Evolutionary conservation across 2,888 invertebrate species (phyloP), one percentile per base, ranked within the genome.

Genomic region (Endomychus coccineus): DNA sequence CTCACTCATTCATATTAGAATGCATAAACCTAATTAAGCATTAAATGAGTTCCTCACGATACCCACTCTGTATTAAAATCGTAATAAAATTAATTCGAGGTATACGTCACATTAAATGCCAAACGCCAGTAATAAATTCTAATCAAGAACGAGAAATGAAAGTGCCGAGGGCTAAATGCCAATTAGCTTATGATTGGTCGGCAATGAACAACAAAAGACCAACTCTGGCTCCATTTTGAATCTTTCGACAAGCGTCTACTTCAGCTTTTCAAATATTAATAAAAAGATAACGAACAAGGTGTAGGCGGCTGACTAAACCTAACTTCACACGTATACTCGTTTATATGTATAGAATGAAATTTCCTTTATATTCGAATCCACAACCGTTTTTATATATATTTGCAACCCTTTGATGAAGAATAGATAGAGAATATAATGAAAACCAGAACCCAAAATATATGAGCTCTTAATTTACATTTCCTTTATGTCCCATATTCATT

Each of bases 61-160:
- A 46, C 48, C 34, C 42, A 31, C 40, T 47, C 44, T 47, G 45
- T 43, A 50, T 50, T 46, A 54, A 54, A 55, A 50, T 49, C 48
- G 46, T 54, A 56, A 56, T 55, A 56, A 56, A 56, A 44, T 56
- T 56, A 56, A 56, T 56, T 55, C 49, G 50, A 49, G 46, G 48
- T 53, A 53, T 55, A 53, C 50, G 51, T 55, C 54, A 45, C 50
- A 48, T 54, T 52, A 48, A 50, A 44, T 42, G 42, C 36, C 39
- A 37, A 43, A 44, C n/a, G 47, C 44, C 46, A 41, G 48, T 43
- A 44, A 55, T 58, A 56, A 56, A 58, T 56, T 53, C 51, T 54
- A 56, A 58, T 58, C 58, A 58, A 56, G 51, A 39, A 35, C 40
- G 40, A 46, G 40, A 42, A 47, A 50, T 43, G 45, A 49, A 41